Base-by-base conservation (phyloP, 2,888 invertebrate genomes). In the Tenodera sinensis region DNA sequence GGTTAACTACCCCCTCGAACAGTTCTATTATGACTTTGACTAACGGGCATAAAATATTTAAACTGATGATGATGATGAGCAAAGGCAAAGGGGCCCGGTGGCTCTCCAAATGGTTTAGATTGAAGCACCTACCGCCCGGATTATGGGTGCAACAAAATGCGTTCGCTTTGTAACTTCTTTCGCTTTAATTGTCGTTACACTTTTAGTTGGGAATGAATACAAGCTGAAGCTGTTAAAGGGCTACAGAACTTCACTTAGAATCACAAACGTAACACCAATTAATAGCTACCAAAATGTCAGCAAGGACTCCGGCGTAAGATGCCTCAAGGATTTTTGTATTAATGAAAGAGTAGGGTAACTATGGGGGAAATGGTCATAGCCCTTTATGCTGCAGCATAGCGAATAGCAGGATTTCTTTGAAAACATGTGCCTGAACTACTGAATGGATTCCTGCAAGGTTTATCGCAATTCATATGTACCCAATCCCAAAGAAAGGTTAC, bases 1-100 rank as follows among this genome's bases (percentile, higher is more conserved):
- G 54, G 54, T 71, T 81, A 82, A 30, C 87, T 82, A 81, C 81
- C 87, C 86, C 85, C 87, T 87, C 34, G 93, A 93, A 93, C 93
- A 93, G 93, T 93, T 93, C 93, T 93, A 93, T 93, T 93, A 93
- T 93, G 93, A 93, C 92, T 93, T 91, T 93, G 93, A 92, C 93
- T 93, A 93, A 93, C 93, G 93, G 93, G 93, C 93, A 93, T 93
- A 93, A 93, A 93, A 93, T 93, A 93, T 93, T 90, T 89, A 89
- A 89, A 87, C 89, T 88, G 88, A 83, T 89, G 89, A 89, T 84
- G 84, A 88, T 27, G 84, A 88, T 27, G 42, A 71, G 54, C 54
- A 71, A 71, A 34, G 42, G 30, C 47, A 85, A 85, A 85, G 30
- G 85, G 85, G 54, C 54, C 25, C 20, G 54, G 54, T 71, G 54